Evolutionary conservation across 2,113 vertebrate genomes (phyloP), one percentile per base, ranked within the genome.

Genomic region (Pteruthius melanotis): DNA sequence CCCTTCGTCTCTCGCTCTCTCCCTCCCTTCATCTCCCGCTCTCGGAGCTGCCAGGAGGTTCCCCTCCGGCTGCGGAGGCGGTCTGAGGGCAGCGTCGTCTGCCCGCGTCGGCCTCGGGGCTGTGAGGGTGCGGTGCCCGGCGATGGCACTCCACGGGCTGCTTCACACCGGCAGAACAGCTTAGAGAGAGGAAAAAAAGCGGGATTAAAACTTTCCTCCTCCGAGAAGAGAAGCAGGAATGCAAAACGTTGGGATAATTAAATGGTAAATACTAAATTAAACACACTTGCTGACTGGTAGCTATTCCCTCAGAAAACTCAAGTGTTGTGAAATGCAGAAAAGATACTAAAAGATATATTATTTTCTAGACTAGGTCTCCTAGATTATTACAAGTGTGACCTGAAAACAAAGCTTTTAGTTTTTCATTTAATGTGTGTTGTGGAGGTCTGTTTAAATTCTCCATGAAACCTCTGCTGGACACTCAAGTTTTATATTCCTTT

Each of bases 1-100:
- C 42, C 12, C 16, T 44, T 40, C 39, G 39, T 10, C 39, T 40
- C 39, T 37, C 2, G 5, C 6, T 44, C 11, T 28, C 6, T 3
- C 2, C 14, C 11, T 40, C 7, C 4, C 1, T 21, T 14, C 21
- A 1, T 15, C 9, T 15, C 9, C 15, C 9, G 12, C 26, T 40
- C 35, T 10, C 13, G 15, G 12, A 20, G 28, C n/a, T 70, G 20
- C 40, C 40, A 4, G 13, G n/a, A 79, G 44, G 19, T 10, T 28
- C 19, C 33, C 12, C 27, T 53, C 6, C 8, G 19, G 33, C 28
- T 52, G 19, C 17, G 27, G 59, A 37, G 44, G 31, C 37, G 35
- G 33, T 21, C 42, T 57, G 66, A 57, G 35, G 31, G 59, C 37
- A 50, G 42, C 3, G 50, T 14, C 26, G 9, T 40, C 26, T 31